These are phyloP conservation scores for Deilephila elpenor DNA, from an alignment of 2,888 invertebrate genomes.

Conservation along the genomic window DNA sequence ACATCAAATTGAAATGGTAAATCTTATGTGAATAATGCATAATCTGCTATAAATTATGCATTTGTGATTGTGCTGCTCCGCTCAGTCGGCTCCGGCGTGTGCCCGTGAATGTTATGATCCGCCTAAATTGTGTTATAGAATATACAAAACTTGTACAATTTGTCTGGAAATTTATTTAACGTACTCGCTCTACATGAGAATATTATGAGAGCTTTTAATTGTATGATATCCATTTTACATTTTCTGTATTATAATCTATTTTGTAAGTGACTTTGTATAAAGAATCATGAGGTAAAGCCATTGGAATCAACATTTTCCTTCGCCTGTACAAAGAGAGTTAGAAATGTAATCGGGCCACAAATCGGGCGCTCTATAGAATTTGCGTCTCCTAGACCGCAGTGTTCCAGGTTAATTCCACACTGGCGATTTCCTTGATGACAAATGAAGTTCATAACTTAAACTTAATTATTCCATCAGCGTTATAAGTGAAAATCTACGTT, in stretches of 20 bases:
- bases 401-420: neutral
- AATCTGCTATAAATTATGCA: slow-evolving; percentile 42
- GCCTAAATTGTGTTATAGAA: neutral
- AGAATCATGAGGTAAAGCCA: too few relatives aligned
- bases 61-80: slow-evolving; percentile 22
- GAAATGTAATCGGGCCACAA: too few relatives aligned
- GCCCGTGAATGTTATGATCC: neutral
- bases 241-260: too few relatives aligned
- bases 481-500: slow-evolving; percentile 12
- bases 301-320: too few relatives aligned
- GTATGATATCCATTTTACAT: too few relatives aligned
- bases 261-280: too few relatives aligned
- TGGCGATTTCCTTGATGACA: neutral
- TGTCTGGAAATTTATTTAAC: neutral
- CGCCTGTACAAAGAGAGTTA: too few relatives aligned
- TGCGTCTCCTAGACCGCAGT: too few relatives aligned
- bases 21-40: slow-evolving; percentile 54
- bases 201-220: neutral
- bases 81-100: neutral
- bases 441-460: neutral
- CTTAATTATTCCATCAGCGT: slow-evolving; percentile 11
- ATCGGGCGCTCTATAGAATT: too few relatives aligned
- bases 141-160: neutral
- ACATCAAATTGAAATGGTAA: slow-evolving; percentile 60
- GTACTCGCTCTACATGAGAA: neutral